Base-by-base conservation (phyloP, 2,797 vertebrate species). In the Microcaecilia unicolor region DNA sequence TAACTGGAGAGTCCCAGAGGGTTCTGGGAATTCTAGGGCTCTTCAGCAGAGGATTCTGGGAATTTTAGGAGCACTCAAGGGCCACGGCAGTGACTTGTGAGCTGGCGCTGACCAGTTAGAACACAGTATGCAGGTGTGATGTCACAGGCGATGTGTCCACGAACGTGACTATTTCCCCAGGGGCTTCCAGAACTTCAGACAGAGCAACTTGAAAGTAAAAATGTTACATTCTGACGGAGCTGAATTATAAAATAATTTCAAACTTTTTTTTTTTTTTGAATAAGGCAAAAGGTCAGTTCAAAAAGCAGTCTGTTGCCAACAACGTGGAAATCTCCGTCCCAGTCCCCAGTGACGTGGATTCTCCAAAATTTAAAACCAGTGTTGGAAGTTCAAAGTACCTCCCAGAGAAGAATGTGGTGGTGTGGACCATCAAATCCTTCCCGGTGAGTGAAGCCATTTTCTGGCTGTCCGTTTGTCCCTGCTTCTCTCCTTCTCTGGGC, bases 281-380 rank as follows among this genome's bases (percentile, higher is more conserved):
- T n/a, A 37, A 97, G 93, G 93, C 93, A 29, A 97, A 95, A 64
- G 91, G 90, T 1, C 93, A 97, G 46, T 97, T 97, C 68, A 97
- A 97, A 78, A 95, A 93, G 62, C 93, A 98, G 42, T 98, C 93
- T 0, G 92, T 98, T 47, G 93, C 93, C 49, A 97, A 92, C 10
- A 86, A 92, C 0, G 93, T 98, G 64, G 92, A 97, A 66, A 90
- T 98, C 16, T 53, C 73, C 1, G 83, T 97, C 20, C 93, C 93
- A 0, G 93, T 98, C 9, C 93, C 93, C 18, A 97, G 93, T 9
- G 93, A 97, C 2, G 93, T 91, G 0, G 93, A 97, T 58, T 89
- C 92, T 1, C 93, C 93, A 2, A 91, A 88, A 33, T 97, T 97
- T 62, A 97, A 93, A 79, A 90, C 90, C 53, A 93, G 88, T 27